Evolutionary conservation across 23 tunicate species (phyloP).

Genomic region (Clavelina lepadiformis): DNA sequence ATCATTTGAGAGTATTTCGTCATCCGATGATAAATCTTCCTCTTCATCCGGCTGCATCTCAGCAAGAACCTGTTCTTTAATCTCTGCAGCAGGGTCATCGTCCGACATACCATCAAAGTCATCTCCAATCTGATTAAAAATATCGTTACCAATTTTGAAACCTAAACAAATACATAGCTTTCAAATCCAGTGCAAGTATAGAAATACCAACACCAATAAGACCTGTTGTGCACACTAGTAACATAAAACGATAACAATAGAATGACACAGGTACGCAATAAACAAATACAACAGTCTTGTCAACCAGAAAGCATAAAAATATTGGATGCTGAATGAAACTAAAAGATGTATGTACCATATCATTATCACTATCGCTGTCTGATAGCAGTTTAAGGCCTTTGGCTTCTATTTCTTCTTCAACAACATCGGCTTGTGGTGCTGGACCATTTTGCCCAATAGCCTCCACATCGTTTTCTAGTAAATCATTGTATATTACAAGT

Average conservation of each 20-base stretch:
- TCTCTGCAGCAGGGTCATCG: slow-evolving; percentile 36
- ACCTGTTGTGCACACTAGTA: too few species aligned
- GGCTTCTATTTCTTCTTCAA: slow-evolving; percentile 1
- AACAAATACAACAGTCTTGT: not conserved
- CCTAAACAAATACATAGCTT: not conserved
- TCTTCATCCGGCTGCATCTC: slow-evolving; percentile 65
- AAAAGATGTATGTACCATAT: not conserved
- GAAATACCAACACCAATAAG: not conserved
- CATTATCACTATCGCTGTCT: slow-evolving; percentile 55
- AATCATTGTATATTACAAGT: not conserved
- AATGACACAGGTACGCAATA: not conserved
- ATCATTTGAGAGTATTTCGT: slow-evolving; percentile 24
- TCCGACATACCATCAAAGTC: slow-evolving; percentile 19
- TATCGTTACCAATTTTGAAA: not conserved
- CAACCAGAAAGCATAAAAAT: not conserved
- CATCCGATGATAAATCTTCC: slow-evolving; percentile 9
- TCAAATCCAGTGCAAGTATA: not conserved
- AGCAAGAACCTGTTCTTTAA: slow-evolving; percentile 35
- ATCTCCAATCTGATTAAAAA: slow-evolving; percentile 32
- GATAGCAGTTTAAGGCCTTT: slow-evolving; percentile 20
- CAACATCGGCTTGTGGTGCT: slow-evolving; percentile 6
- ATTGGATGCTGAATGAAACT: not conserved
- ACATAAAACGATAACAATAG: slow-evolving; percentile 3
- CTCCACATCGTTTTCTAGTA: not conserved
- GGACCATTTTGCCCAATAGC: not conserved